These are phyloP conservation scores for Sebastes vulpes DNA, from an alignment of 2,797 vertebrate species.

Conservation along the genomic window DNA sequence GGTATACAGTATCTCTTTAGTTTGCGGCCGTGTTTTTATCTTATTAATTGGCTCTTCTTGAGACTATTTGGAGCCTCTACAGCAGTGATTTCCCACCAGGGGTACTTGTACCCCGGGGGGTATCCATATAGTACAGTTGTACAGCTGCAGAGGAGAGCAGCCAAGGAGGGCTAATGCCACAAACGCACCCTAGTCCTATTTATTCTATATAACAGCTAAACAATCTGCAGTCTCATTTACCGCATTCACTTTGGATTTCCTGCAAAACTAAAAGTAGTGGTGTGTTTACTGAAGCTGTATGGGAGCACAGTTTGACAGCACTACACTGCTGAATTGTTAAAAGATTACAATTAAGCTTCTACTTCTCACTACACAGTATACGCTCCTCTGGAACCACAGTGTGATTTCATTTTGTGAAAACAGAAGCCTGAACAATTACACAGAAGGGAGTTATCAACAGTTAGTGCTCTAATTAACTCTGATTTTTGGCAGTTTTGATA, in stretches of 20 bases:
- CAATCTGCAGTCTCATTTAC: neutral
- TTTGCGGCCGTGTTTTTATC: neutral
- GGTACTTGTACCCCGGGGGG: neutral
- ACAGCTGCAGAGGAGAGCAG: neutral
- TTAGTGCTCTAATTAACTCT: conserved; percentile 28
- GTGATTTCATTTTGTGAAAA: neutral
- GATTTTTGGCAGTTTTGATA: conserved; percentile 21
- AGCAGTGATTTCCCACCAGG: neutral
- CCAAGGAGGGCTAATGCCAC: neutral
- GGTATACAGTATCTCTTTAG: neutral
- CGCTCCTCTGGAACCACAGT: neutral
- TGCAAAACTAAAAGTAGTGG: neutral
- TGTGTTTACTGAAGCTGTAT: neutral
- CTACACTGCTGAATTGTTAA: neutral
- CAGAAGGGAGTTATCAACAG: conserved; percentile 20
- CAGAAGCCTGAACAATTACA: conserved; percentile 18
- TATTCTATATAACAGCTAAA: neutral
- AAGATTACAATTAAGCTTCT: neutral
- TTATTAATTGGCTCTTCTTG: neutral
- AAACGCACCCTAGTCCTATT: neutral
- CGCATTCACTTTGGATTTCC: neutral
- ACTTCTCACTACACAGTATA: neutral
- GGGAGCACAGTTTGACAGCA: neutral
- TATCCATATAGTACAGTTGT: neutral
- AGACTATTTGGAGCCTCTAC: neutral